phyloP scores from a whole-genome alignment of 2,113 vertebrate species.

The Heloderma charlesbogerti region DNA sequence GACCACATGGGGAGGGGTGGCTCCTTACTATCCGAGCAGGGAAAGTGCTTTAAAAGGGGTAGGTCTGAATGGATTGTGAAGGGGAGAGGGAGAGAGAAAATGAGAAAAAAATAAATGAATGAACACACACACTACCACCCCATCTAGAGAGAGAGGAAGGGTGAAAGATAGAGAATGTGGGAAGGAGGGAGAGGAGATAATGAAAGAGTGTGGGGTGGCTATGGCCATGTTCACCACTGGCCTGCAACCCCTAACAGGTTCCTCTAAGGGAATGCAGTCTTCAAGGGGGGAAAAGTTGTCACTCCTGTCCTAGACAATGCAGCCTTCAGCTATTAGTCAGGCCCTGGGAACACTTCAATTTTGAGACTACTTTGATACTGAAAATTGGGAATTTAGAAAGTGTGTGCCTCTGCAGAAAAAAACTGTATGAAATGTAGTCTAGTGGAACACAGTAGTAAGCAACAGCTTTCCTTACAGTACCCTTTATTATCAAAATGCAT shows the following conservation, averaged over 20 bases:
- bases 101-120: too few species aligned
- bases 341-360: neutral
- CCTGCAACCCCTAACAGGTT: too few species aligned
- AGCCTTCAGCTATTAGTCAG: neutral
- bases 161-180: too few species aligned
- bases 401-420: neutral
- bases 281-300: too few species aligned
- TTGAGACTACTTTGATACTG: neutral
- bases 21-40: neutral
- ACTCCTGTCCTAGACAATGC: neutral
- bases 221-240: neutral
- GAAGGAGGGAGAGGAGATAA: neutral
- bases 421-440: neutral
- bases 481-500: neutral
- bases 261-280: neutral
- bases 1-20: neutral
- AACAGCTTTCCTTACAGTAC: neutral
- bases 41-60: neutral
- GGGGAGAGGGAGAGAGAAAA: too few species aligned
- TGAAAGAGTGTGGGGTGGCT: neutral
- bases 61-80: neutral
- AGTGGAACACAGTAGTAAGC: neutral
- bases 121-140: too few species aligned
- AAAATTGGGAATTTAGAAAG: neutral
- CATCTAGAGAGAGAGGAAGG: too few species aligned